Evolutionary conservation across 2,113 vertebrate genomes (phyloP).

Genomic region (Pristiophorus japonicus): DNA sequence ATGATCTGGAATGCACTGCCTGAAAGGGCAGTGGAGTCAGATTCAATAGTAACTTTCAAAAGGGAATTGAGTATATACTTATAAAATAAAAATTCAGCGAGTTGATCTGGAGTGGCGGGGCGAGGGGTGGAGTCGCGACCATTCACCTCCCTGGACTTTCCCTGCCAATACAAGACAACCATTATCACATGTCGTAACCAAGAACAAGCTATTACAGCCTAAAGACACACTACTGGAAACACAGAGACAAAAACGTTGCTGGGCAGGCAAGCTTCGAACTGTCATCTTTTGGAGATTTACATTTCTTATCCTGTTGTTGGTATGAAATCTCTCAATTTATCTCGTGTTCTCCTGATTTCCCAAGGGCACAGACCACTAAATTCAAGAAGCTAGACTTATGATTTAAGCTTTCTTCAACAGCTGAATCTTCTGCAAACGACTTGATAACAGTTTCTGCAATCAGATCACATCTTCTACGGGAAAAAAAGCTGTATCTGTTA

Average conservation of each 20-base stretch:
- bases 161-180: not conserved
- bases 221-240: not conserved
- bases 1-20: too few relatives aligned
- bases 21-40: too few relatives aligned
- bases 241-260: not conserved
- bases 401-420: constrained; percentile 7
- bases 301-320: not conserved
- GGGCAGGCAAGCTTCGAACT: not conserved
- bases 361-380: not conserved
- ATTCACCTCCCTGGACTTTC: not conserved
- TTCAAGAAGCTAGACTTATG: not conserved
- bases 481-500: not conserved
- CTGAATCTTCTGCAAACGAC: not conserved
- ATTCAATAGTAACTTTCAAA: too few relatives aligned
- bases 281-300: constrained; percentile 2
- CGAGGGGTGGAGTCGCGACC: too few relatives aligned
- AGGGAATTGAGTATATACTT: too few relatives aligned
- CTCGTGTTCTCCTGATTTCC: not conserved
- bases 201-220: not conserved
- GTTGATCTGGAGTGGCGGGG: too few relatives aligned
- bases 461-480: not conserved
- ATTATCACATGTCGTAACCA: not conserved
- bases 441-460: constrained; percentile 26
- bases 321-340: not conserved
- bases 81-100: too few relatives aligned